Evolutionary conservation across 2,797 vertebrate species (phyloP), one percentile per base, ranked within the genome.

Genomic region (Prionace glauca): DNA sequence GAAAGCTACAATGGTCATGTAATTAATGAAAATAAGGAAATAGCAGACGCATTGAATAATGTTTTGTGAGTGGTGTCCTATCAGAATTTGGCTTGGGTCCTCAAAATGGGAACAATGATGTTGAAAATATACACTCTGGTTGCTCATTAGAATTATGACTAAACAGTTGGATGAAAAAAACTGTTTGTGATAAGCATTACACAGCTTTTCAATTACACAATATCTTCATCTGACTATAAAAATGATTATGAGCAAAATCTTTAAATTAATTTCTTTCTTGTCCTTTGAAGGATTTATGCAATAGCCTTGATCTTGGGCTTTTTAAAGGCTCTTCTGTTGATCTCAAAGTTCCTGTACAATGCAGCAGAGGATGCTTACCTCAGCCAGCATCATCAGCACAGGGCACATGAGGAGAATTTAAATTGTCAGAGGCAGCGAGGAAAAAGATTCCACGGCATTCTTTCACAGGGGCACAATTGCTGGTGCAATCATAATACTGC

Each of bases 401-500:
- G 36, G 10, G n/a, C 91, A 67, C 67, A 69, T 71, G 91, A 69
- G 91, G 91, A 69, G 91, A 93, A 93, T 93, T 69, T 36, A 93
- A 71, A 93, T 69, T 3, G 29, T 69, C 36, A 11, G n/a, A 41
- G 91, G 65, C 91, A 93, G n/a, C 36, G 41, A 14, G 88, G 3
- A 9, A 60, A n/a, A 26, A 20, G 4, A 91, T 91, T 91, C 32
- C 56, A 60, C 65, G 60, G 81, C 56, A 56, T 16, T 90, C 24
- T 22, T 69, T n/a, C 62, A 92, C 20, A 22, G 62, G 10, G 9
- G n/a, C 26, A 60, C 87, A 62, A 62, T n/a, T 90, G 87, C 87
- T 90, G 26, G 50, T 90, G 62, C 50, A 90, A 62, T 62, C 88
- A 69, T 69, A 69, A 92, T 92, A 69, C 67, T 16, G 24, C 16